Evolutionary conservation across 2,113 vertebrate species (phyloP).

Genomic region (Otis tarda): DNA sequence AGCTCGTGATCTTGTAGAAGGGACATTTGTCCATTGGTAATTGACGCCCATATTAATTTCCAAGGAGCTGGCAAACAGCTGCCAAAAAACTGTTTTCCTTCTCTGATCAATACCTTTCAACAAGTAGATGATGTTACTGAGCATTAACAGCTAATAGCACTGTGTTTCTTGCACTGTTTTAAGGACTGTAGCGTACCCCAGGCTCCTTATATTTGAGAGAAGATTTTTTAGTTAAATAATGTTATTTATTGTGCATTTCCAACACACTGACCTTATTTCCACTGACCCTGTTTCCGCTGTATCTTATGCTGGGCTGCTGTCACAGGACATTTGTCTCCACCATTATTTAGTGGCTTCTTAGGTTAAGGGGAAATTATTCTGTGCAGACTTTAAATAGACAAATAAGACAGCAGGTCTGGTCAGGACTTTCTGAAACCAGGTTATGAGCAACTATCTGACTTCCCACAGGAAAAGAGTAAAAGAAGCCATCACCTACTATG

Average conservation of each 20-base stretch:
- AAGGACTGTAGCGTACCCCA: not conserved
- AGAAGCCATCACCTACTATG: not conserved
- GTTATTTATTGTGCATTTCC: not conserved
- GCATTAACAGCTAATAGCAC: not conserved
- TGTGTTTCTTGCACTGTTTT: not conserved
- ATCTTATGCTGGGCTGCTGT: not conserved
- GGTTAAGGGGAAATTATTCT: not conserved
- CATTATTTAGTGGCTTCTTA: not conserved
- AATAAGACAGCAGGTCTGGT: not conserved
- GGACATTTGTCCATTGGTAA: not conserved
- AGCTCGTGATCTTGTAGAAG: not conserved
- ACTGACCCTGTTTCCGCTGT: not conserved
- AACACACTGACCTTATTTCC: not conserved
- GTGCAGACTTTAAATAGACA: not conserved
- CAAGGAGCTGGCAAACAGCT: not conserved
- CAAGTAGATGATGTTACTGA: not conserved
- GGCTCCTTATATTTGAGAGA: not conserved
- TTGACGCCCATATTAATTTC: not conserved
- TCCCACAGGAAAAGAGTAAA: not conserved
- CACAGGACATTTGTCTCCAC: not conserved
- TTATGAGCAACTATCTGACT: not conserved
- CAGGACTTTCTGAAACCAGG: not conserved
- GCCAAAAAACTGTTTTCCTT: conserved; percentile 6
- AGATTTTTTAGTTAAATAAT: not conserved
- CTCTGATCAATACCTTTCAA: conserved; percentile 15